Evolutionary conservation across 1,140 invertebrate species (phyloP), one percentile per base, ranked within the genome.

Genomic region (Calliphora vicina): DNA sequence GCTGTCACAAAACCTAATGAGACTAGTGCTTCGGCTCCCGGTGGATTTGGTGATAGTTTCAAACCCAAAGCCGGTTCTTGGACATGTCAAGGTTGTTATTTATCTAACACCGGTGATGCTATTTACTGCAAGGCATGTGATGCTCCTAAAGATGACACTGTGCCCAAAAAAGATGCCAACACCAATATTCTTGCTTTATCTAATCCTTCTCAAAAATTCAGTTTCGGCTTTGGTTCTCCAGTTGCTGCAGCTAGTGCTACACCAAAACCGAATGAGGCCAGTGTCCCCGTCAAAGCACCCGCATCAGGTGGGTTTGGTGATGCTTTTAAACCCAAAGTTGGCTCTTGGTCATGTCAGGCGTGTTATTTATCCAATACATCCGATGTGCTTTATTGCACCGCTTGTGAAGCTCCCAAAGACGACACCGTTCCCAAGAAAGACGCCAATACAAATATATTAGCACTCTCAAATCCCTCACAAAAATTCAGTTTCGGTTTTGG

Each of bases 51-150:
- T 83, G 89, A 93, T 92, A 88, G 92, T 84, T 96, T 96, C 85
- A 96, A 96, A 87, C 92, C 93, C 1, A 92, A 93, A 27, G 87
- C 91, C 27, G 94, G 93, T 12, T 93, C 92, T 73, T 97, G 96
- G 96, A 91, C 92, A 67, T 97, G 96, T 88, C 87, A 91, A 43
- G 90, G 83, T 43, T 96, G 95, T 86, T 93, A 94, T 78, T 87
- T 94, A 10, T 85, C 85, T 1, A 96, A 96, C 87, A 87, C 91
- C 6, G 87, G 86, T 13, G 88, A 91, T 76, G 78, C 87, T 2
- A 84, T 85, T 4, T 90, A 91, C 17, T 96, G 95, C 87, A 84
- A 90, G 2, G 93, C 94, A 9, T 96, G 95, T 88, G 84, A 93
- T 57, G 85, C 88, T 0, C 86, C 88, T 87, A 90, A 95, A 92